Conservation (phyloP, 2,888 invertebrate species). For the Drosophila kanekoi region DNA sequence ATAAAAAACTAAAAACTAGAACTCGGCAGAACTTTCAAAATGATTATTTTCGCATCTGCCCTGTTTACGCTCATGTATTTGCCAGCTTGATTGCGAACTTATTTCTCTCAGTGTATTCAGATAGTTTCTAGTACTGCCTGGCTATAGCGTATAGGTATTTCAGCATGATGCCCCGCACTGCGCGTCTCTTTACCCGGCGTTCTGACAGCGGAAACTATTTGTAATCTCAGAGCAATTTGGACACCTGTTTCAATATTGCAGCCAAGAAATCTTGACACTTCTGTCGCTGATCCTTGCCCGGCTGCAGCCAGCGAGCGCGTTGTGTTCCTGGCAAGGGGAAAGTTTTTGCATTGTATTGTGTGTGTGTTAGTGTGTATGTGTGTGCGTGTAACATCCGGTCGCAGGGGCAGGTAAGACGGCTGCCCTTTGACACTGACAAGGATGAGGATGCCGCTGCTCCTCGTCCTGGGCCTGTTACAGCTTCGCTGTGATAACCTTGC, state of each 20-base stretch:
- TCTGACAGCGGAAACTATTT: slow-evolving; percentile 55
- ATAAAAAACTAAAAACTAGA: no score
- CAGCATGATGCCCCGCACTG: background rate
- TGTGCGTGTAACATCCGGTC: slow-evolving; percentile 54
- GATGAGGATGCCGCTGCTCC: slow-evolving; percentile 25
- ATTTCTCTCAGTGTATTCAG: slow-evolving; percentile 12
- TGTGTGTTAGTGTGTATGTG: slow-evolving; percentile 7
- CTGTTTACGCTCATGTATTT: background rate
- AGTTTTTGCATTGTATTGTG: slow-evolving; percentile 50
- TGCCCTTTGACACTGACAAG: slow-evolving; percentile 46
- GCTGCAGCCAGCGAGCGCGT: slow-evolving; percentile 14
- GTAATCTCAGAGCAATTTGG: slow-evolving; percentile 64
- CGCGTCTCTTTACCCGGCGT: background rate
- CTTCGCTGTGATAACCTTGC: slow-evolving; percentile 65
- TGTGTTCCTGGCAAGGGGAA: slow-evolving; percentile 17
- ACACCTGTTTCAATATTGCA: slow-evolving; percentile 79
- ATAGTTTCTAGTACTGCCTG: background rate
- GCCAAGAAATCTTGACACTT: slow-evolving; percentile 59
- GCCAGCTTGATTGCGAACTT: background rate
- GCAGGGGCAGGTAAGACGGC: slow-evolving; percentile 48
- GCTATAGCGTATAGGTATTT: slow-evolving; percentile 1
- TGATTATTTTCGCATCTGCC: no score
- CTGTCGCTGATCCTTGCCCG: slow-evolving; percentile 50
- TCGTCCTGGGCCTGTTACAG: background rate
- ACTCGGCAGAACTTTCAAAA: no score